Base-by-base conservation (phyloP, 2,113 vertebrate genomes). In the Tragelaphus imberbis region DNA sequence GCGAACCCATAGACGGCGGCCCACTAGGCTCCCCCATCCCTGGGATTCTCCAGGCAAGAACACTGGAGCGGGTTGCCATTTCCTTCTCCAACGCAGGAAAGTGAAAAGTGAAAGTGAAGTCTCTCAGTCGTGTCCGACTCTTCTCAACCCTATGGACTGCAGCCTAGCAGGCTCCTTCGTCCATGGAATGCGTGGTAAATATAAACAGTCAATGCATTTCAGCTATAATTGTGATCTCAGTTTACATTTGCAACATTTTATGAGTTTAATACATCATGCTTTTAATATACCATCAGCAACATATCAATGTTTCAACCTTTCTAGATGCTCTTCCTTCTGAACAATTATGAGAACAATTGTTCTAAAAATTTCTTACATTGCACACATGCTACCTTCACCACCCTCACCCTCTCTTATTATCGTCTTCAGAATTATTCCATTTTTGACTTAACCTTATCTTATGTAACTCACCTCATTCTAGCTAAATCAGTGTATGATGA, bases 381-480 rank as follows among this genome's bases (percentile, higher is more conserved):
- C 84, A 61, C 58, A 88, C 82, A 81, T 8, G 2, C 84, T 97
- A 94, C 93, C 93, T 17, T 95, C 63, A 25, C 96, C 96, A 27
- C 95, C 92, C 82, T 75, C 97, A 63, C 93, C 58, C 36, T 79
- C 80, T 92, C 94, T 94, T 77, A 95, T 97, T 92, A 75, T 11
- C 1, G 2, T 93, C 86, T 91, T 61, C 53, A 15, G 86, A 94
- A 94, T 93, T 49, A 93, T 97, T 96, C 93, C 86, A 10, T 84
- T 97, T 97, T 96, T 97, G 51, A 95, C 84, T 98, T 97, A 89
- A 95, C 84, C 93, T 53, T 44, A 16, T 58, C 96, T 98, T 98
- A 98, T 19, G 58, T 98, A 97, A 98, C 71, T 95, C 33, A 21
- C 91, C 95, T 95, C 79, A 4, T 91, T 68, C 86, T 30, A 47